Evolutionary conservation across 1,140 invertebrate species (phyloP).

Genomic region (Solenopsis invicta): DNA sequence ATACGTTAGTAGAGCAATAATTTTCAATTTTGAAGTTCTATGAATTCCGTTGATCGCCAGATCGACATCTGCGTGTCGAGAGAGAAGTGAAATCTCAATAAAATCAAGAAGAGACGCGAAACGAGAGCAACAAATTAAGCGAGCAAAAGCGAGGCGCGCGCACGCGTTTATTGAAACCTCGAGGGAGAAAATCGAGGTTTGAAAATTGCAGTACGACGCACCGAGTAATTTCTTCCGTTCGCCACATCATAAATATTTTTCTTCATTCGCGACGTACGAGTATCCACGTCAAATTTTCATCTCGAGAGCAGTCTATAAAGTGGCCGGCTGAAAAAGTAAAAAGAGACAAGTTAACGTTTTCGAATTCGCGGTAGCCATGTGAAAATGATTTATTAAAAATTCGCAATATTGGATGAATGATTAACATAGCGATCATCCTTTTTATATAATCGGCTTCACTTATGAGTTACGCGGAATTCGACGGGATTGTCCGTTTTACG

Average conservation of each 20-base stretch:
- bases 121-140: constrained; percentile 16
- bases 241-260: neutral
- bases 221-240: neutral
- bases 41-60: neutral
- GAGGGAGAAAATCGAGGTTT: neutral
- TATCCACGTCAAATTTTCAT: neutral
- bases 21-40: neutral
- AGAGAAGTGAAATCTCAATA: constrained; percentile 50
- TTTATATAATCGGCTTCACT: constrained; percentile 8
- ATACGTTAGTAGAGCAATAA: neutral
- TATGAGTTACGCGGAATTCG: constrained; percentile 53
- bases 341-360: neutral
- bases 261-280: neutral
- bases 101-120: neutral
- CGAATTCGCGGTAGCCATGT: neutral
- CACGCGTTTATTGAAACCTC: constrained; percentile 20
- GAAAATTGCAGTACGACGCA: neutral
- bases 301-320: neutral
- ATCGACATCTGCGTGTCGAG: neutral
- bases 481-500: constrained; percentile 37
- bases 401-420: neutral
- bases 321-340: neutral
- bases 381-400: constrained; percentile 4
- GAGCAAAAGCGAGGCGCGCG: neutral
- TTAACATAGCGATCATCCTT: constrained; percentile 12